phyloP scores from a whole-genome alignment of 2,113 vertebrate species.

The human region GRCh38 chr1:163637001-163637500 shows the following conservation, averaged over 20 bases:
- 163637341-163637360: too few relatives aligned
- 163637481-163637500: too few relatives aligned
- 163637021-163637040: neutral
- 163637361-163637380: too few relatives aligned
- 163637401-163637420: too few relatives aligned
- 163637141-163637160: neutral
- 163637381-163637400: too few relatives aligned
- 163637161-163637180: neutral
- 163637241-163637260: neutral
- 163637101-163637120: neutral
- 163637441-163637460: too few relatives aligned
- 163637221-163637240: neutral
- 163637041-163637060: neutral
- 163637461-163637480: too few relatives aligned
- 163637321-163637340: too few relatives aligned
- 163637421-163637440: too few relatives aligned
- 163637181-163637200: neutral
- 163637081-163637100: neutral
- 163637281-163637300: neutral
- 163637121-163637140: neutral
- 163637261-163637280: neutral
- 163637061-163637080: neutral
- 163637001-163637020: neutral
- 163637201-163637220: neutral
- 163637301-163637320: too few relatives aligned